These are phyloP conservation scores for Nipponia nippon DNA, from an alignment of 2,113 vertebrate species.

Conservation along the genomic window DNA sequence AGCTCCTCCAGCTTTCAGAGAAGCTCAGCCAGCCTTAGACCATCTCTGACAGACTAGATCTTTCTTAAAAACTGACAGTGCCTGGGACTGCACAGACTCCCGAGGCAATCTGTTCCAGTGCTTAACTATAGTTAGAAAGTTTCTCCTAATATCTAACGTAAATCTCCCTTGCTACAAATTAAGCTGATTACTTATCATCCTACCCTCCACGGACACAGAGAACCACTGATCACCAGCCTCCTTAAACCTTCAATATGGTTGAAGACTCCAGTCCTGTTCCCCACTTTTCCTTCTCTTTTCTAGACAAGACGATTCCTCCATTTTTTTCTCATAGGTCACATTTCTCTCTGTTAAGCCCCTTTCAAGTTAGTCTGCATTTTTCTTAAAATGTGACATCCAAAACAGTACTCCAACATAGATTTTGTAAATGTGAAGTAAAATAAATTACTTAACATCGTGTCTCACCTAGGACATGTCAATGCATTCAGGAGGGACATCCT, in stretches of 20 bases:
- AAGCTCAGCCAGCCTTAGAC: not conserved
- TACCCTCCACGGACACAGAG: not conserved
- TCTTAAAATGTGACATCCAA: not conserved
- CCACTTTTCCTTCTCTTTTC: not conserved
- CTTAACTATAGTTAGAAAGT: not conserved
- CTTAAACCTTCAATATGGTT: not conserved
- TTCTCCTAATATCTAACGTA: not conserved
- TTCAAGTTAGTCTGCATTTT: not conserved
- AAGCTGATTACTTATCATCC: not conserved
- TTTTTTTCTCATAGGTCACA: not conserved
- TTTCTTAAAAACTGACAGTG: not conserved
- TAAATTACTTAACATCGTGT: not conserved
- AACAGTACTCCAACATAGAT: not conserved
- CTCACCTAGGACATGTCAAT: not conserved
- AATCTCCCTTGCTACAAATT: not conserved
- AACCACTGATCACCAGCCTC: not conserved
- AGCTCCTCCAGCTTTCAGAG: not conserved
- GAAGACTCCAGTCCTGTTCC: not conserved
- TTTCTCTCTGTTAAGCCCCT: not conserved
- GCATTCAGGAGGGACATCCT: not conserved
- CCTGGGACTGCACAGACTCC: not conserved
- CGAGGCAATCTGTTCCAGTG: not conserved
- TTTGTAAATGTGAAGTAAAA: not conserved
- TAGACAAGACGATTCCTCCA: not conserved
- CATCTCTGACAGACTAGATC: not conserved